These are phyloP conservation scores for Aptenodytes patagonicus DNA, from an alignment of 2,113 vertebrate species.

Conservation along the genomic window DNA sequence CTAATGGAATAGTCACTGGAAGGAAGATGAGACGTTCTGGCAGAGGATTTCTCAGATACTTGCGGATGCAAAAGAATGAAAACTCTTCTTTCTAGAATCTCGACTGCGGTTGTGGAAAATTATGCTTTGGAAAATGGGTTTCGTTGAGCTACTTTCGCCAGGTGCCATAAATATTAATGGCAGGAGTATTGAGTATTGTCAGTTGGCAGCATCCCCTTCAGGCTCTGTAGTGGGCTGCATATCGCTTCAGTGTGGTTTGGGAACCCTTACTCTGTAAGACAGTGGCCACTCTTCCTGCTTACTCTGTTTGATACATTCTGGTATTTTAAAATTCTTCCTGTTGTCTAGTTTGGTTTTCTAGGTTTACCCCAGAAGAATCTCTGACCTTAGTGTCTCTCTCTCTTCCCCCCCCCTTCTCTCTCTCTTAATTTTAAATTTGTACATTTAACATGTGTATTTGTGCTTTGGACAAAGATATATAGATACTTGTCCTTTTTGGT, in stretches of 20 bases:
- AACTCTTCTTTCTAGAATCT: not conserved
- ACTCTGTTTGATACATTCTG: not conserved
- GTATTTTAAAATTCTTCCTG: not conserved
- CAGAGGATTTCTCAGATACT: not conserved
- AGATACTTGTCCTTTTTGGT: rapidly evolving
- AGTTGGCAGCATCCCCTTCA: not conserved
- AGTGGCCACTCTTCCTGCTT: not conserved
- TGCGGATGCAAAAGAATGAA: not conserved
- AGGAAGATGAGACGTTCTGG: not conserved
- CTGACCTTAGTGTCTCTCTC: not conserved
- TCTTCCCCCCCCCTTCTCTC: not conserved
- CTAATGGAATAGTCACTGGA: not conserved
- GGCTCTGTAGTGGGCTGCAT: not conserved
- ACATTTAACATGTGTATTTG: not conserved
- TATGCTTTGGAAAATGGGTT: not conserved
- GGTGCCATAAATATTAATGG: not conserved
- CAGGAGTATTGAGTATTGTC: not conserved
- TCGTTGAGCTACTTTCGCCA: not conserved
- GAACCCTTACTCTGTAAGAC: not conserved
- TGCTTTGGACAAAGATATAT: not conserved
- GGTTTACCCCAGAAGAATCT: not conserved
- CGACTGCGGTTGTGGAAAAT: not conserved
- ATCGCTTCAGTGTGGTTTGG: rapidly evolving
- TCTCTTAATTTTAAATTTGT: not conserved
- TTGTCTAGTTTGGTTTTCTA: not conserved